A percentile compares a stretch with the other conserved stretches of the same genome.
Conservation (phyloP, 2,888 invertebrate species). For the Chorisops tibialis region DNA sequence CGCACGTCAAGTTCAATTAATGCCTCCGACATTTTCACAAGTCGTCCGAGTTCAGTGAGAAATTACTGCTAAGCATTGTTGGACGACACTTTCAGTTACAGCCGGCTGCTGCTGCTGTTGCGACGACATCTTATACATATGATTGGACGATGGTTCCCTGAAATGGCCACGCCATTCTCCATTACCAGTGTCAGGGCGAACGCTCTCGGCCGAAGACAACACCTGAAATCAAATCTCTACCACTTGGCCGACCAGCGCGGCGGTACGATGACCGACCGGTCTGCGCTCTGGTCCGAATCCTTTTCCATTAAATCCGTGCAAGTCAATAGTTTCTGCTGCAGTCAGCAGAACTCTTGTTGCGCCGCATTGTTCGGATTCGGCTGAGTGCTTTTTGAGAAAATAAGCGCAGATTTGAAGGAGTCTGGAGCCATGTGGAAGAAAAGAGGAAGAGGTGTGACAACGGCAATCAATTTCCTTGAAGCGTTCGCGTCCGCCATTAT, state of each 20-base stretch:
- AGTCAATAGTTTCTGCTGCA: conserved; percentile 29
- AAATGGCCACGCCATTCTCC: neutral
- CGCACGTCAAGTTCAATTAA: conserved; percentile 25
- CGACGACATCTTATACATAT: no score
- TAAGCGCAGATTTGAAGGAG: neutral
- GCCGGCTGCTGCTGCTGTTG: neutral
- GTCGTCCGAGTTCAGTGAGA: conserved; percentile 8
- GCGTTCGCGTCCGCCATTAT: conserved; percentile 28
- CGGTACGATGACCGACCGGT: conserved; percentile 30
- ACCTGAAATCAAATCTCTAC: neutral
- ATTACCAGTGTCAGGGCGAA: neutral
- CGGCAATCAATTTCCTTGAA: conserved; percentile 27
- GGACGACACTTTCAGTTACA: conserved; percentile 20
- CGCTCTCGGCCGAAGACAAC: neutral
- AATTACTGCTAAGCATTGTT: conserved; percentile 16
- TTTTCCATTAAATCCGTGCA: conserved; percentile 32
- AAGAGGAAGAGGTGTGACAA: conserved; percentile 29
- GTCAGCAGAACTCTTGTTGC: conserved; percentile 14
- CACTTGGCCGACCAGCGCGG: conserved; percentile 4
- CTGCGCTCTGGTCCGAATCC: conserved; percentile 28
- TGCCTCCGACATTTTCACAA: conserved; percentile 10
- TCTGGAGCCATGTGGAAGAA: conserved; percentile 5
- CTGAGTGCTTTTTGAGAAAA: conserved; percentile 23
- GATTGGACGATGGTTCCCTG: neutral
- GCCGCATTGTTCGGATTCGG: conserved; percentile 24